Evolutionary conservation across 2,113 vertebrate genomes (phyloP).

Genomic region (Ochotona princeps): DNA sequence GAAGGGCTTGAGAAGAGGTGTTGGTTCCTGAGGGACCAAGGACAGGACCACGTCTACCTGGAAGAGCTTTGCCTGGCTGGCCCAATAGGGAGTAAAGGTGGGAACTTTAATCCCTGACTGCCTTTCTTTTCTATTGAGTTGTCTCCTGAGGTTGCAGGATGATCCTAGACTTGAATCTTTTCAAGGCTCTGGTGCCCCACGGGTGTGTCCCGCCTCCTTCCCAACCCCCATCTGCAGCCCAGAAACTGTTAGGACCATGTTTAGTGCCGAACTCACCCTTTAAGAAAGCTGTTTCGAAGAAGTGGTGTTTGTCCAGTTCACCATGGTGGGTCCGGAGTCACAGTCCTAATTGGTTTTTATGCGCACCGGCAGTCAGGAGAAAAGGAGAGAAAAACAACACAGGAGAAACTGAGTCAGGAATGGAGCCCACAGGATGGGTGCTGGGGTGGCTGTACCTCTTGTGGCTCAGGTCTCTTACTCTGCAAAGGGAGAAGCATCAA

Average conservation of each 20-base stretch:
- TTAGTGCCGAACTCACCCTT: constrained; percentile 16
- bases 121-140: constrained; percentile 39
- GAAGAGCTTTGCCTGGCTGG: constrained; percentile 30
- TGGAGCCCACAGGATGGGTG: neutral
- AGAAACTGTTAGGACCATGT: constrained; percentile 15
- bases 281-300: neutral
- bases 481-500: neutral
- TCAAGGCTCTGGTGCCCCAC: neutral
- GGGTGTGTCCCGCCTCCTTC: neutral
- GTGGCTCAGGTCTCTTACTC: neutral
- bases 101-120: constrained; percentile 45
- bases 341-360: constrained; percentile 3
- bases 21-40: constrained; percentile 32
- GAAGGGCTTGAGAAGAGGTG: constrained; percentile 24
- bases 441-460: neutral
- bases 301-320: neutral
- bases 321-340: neutral
- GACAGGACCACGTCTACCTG: constrained; percentile 10
- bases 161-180: constrained; percentile 36
- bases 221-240: neutral
- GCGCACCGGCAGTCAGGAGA: neutral
- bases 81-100: neutral
- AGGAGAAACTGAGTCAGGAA: constrained; percentile 42
- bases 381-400: neutral
- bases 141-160: constrained; percentile 1